A percentile compares a stretch with the other conserved stretches of the same genome.
phyloP scores from a whole-genome alignment of 1,140 invertebrate species.

The Portunus trituberculatus region DNA sequence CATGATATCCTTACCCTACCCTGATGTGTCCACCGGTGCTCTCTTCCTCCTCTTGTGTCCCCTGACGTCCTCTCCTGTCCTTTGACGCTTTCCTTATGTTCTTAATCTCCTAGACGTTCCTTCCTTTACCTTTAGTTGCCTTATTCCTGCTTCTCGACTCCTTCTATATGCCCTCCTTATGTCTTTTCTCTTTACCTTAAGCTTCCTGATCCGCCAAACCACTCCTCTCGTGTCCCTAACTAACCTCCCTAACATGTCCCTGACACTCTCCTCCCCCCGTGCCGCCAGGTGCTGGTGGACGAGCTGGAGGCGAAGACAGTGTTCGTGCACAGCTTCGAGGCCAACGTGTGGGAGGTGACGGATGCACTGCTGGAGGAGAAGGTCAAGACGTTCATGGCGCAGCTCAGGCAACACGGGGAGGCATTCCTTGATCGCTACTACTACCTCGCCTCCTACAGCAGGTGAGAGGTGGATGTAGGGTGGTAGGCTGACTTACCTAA shows the following conservation, averaged over 20 bases:
- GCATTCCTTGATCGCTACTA: slow-evolving; percentile 79
- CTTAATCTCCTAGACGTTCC: too few relatives aligned
- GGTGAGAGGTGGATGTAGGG: slow-evolving; percentile 62
- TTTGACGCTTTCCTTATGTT: too few relatives aligned
- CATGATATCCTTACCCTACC: too few relatives aligned
- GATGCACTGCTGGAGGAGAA: slow-evolving; percentile 76
- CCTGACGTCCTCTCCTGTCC: not conserved
- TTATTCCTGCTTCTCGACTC: too few relatives aligned
- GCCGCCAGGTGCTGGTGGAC: slow-evolving; percentile 77
- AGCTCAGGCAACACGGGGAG: slow-evolving; percentile 78
- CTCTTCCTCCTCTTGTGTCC: not conserved
- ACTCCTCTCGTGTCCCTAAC: too few relatives aligned
- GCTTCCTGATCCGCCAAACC: too few relatives aligned
- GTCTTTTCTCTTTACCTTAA: too few relatives aligned
- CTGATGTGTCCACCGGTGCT: not conserved
- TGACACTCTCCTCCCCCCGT: not conserved
- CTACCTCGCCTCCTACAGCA: slow-evolving; percentile 78
- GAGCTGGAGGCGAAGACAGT: slow-evolving; percentile 77
- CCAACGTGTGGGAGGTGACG: slow-evolving; percentile 78
- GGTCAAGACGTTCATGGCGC: slow-evolving; percentile 77
- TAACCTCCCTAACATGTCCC: not conserved
- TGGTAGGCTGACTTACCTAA: slow-evolving; percentile 69
- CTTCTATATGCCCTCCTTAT: too few relatives aligned
- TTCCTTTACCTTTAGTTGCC: too few relatives aligned
- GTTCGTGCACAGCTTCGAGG: slow-evolving; percentile 78